phyloP scores from a whole-genome alignment of 2,113 vertebrate species.

The Cheilinus undulatus region DNA sequence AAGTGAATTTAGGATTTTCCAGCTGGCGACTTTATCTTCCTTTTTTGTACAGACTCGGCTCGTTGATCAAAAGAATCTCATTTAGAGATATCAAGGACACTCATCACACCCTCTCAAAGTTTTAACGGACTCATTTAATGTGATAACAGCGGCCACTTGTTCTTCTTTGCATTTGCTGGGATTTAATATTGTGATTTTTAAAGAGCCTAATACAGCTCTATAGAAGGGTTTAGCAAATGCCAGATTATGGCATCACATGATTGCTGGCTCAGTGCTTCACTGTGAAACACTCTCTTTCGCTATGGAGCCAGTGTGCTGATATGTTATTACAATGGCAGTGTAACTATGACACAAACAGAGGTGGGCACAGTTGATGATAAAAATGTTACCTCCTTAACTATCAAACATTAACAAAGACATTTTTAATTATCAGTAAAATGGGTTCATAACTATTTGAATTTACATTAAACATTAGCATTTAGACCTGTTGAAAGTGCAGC shows the following conservation, averaged over 20 bases:
- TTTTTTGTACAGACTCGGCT: background rate
- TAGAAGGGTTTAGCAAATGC: constrained; percentile 45
- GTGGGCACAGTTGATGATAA: no score
- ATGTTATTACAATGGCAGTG: no score
- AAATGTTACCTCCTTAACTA: no score
- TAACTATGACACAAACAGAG: no score
- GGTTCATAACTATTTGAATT: no score
- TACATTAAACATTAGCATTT: no score
- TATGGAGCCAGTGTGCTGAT: background rate
- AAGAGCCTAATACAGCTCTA: constrained; percentile 19
- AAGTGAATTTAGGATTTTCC: constrained; percentile 11
- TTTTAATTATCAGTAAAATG: no score
- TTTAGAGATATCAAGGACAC: constrained; percentile 3
- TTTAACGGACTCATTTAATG: constrained; percentile 19
- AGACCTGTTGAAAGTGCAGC: no score
- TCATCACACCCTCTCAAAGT: constrained; percentile 34
- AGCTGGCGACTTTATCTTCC: background rate
- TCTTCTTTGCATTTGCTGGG: background rate
- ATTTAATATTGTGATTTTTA: constrained; percentile 43
- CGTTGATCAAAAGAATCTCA: constrained; percentile 31
- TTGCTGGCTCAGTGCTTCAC: constrained; percentile 33
- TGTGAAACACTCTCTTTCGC: constrained; percentile 31
- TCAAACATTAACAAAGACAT: no score
- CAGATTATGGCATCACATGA: constrained; percentile 70
- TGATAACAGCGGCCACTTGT: constrained; percentile 6